These are phyloP conservation scores for Grapholita molesta DNA, from an alignment of 1,140 invertebrate genomes.

Conservation along the genomic window DNA sequence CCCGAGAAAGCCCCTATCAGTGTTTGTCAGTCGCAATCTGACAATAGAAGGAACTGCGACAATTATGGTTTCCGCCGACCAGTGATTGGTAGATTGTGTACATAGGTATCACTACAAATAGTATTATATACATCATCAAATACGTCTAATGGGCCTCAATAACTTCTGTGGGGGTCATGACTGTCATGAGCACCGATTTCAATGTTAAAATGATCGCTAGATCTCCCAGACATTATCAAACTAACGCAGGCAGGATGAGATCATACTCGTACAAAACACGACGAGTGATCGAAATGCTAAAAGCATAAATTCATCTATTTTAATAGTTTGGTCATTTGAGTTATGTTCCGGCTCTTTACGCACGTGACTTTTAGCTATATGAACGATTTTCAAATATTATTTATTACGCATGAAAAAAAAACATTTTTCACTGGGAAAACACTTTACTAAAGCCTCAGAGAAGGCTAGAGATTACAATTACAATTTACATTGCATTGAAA, in stretches of 20 bases:
- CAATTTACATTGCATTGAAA: conserved; percentile 4
- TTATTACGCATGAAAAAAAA: not conserved
- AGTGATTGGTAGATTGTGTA: not conserved
- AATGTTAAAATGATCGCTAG: not conserved
- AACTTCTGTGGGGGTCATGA: not conserved
- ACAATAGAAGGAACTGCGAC: conserved; percentile 10
- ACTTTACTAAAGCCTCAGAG: not conserved
- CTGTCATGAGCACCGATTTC: not conserved
- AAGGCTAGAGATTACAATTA: not conserved
- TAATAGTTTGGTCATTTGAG: not conserved
- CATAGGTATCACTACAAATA: not conserved
- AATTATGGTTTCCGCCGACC: not conserved
- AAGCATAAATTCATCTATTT: not conserved
- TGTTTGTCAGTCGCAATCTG: not conserved
- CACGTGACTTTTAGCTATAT: not conserved
- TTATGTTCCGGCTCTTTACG: not conserved
- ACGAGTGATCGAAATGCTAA: not conserved
- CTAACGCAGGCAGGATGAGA: not conserved
- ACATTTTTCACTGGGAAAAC: not conserved
- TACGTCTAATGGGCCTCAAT: not conserved
- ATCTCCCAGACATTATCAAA: not conserved
- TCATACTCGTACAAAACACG: not conserved
- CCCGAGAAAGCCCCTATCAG: not conserved
- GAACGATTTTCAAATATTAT: too few species aligned
- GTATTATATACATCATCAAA: not conserved